Evolutionary conservation across 2,797 vertebrate species (phyloP).

Genomic region (Sciaenops ocellatus): DNA sequence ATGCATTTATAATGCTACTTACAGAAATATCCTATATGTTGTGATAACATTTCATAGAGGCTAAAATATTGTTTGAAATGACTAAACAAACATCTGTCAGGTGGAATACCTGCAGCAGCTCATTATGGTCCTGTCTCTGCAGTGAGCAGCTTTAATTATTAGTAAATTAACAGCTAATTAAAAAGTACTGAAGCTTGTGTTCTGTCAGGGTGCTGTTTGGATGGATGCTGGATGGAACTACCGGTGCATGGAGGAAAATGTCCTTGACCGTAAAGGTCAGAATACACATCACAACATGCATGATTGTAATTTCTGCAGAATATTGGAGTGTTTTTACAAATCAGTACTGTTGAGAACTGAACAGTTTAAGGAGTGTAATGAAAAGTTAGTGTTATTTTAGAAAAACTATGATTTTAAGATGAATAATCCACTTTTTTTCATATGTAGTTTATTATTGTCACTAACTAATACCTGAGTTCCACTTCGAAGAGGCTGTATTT

Average conservation of each 20-base stretch:
- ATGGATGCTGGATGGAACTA: background rate
- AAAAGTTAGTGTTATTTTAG: background rate
- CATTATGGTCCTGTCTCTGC: background rate
- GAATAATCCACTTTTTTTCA: too few species aligned
- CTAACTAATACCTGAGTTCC: background rate
- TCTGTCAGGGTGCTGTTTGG: background rate
- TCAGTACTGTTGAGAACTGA: background rate
- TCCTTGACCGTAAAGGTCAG: constrained; percentile 5
- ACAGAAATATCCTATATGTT: background rate
- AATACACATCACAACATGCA: background rate
- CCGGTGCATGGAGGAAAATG: background rate
- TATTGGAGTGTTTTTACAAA: background rate
- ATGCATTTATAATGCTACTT: background rate
- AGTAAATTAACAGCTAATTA: constrained; percentile 25
- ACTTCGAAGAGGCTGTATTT: constrained; percentile 13
- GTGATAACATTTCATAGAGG: background rate
- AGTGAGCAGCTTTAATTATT: constrained; percentile 7
- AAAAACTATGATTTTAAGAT: background rate
- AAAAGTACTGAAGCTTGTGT: constrained; percentile 12
- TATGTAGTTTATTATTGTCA: background rate
- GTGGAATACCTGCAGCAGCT: constrained; percentile 1
- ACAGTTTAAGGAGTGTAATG: background rate
- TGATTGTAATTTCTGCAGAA: background rate
- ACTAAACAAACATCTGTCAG: background rate
- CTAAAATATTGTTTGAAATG: background rate